Percentiles rank a stretch among this genome's conserved stretches.
Conservation (phyloP, 2,797 vertebrate species). For the Coilia nasus region DNA sequence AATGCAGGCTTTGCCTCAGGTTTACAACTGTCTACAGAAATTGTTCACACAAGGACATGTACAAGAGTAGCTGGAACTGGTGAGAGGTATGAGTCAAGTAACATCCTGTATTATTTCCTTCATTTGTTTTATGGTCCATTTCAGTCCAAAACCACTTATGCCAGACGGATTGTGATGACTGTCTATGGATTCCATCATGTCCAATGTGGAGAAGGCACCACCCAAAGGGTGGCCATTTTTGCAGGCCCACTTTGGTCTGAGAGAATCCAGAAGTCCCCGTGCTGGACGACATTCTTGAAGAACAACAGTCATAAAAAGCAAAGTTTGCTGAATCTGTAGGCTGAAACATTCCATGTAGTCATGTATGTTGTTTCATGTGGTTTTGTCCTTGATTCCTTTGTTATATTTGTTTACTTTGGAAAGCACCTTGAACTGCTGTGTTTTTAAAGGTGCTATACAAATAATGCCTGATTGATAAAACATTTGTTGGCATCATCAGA, state of each 20-base stretch:
- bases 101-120: background rate
- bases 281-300: slow-evolving; percentile 11
- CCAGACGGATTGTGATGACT: background rate
- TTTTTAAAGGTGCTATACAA: too few relatives aligned
- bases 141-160: background rate
- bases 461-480: background rate
- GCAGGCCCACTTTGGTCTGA: slow-evolving; percentile 5
- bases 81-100: background rate
- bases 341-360: background rate
- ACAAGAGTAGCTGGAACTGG: background rate
- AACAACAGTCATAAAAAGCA: background rate
- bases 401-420: too few relatives aligned
- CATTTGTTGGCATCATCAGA: slow-evolving; percentile 16
- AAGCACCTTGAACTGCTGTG: too few relatives aligned
- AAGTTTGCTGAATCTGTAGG: background rate
- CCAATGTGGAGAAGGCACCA: slow-evolving; percentile 14
- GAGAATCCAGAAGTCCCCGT: background rate
- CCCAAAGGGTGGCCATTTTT: background rate
- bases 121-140: background rate
- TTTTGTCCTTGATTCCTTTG: too few relatives aligned
- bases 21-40: background rate
- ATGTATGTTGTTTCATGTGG: too few relatives aligned
- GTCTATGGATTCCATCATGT: background rate
- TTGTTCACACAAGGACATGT: background rate
- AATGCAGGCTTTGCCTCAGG: background rate